These are phyloP conservation scores for Gobiocypris rarus DNA, from an alignment of 2,113 vertebrate species.

Conservation along the genomic window DNA sequence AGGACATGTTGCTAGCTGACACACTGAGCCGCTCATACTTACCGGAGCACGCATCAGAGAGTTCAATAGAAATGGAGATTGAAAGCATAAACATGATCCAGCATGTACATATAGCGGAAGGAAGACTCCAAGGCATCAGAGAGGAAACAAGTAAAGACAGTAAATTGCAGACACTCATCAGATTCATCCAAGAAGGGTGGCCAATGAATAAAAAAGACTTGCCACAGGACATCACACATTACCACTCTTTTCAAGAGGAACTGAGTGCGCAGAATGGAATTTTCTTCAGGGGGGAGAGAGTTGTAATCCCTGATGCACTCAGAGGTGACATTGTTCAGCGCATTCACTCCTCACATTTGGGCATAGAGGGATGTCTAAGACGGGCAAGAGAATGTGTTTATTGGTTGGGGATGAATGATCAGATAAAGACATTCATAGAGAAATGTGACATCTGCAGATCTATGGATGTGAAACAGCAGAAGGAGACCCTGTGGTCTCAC, in stretches of 20 bases:
- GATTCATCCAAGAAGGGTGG: constrained; percentile 25
- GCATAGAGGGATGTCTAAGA: constrained; percentile 36
- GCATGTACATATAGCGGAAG: background rate
- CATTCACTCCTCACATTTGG: constrained; percentile 40
- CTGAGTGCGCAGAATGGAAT: background rate
- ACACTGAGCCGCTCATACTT: constrained; percentile 20
- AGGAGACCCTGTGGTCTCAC: constrained; percentile 32
- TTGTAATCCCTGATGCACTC: constrained; percentile 30
- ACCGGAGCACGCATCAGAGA: background rate
- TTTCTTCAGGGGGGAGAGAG: constrained; percentile 34
- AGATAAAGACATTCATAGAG: constrained; percentile 37
- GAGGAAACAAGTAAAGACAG: constrained; percentile 20
- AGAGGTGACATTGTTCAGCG: background rate
- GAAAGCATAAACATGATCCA: background rate
- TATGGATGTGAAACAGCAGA: constrained; percentile 22
- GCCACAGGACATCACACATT: background rate
- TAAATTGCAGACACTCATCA: constrained; percentile 31
- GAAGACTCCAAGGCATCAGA: background rate
- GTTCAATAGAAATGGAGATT: constrained; percentile 22
- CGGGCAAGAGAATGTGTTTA: constrained; percentile 46
- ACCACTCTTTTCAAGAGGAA: constrained; percentile 30
- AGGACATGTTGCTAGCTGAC: background rate
- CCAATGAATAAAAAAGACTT: constrained; percentile 23
- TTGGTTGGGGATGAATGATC: constrained; percentile 40
- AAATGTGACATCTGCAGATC: constrained; percentile 34